Percentiles rank a stretch among this genome's conserved stretches.
These are phyloP conservation scores for Xenops minutus DNA, from an alignment of 2,797 vertebrate species.

Conservation along the genomic window DNA sequence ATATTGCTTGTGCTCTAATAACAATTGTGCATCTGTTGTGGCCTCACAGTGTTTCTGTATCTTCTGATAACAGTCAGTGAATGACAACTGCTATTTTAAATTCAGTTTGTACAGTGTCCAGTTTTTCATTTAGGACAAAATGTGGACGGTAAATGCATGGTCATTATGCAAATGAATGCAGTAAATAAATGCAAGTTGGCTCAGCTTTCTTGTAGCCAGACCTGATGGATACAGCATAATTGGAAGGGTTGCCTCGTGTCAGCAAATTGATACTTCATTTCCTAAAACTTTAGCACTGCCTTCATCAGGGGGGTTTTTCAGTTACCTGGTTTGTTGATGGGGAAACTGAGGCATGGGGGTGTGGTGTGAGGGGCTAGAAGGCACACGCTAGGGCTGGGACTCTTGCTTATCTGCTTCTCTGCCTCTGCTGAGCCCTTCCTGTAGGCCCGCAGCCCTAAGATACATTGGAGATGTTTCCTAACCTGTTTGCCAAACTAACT, in stretches of 20 bases:
- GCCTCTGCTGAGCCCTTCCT: not conserved
- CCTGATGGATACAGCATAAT: not conserved
- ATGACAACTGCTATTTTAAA: not conserved
- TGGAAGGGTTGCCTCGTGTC: not conserved
- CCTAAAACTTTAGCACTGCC: not conserved
- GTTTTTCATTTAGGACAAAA: not conserved
- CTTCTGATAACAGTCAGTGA: not conserved
- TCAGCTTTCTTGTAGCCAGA: not conserved
- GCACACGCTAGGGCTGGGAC: not conserved
- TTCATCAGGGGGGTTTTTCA: not conserved
- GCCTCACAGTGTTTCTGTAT: not conserved
- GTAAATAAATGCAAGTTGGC: not conserved
- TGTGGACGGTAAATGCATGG: not conserved
- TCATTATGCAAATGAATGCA: not conserved
- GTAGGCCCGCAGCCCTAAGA: not conserved
- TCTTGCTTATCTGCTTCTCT: not conserved
- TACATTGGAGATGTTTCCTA: not conserved
- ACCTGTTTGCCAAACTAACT: not conserved
- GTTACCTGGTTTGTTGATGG: not conserved
- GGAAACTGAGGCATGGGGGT: not conserved
- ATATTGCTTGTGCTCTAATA: not conserved
- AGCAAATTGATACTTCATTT: not conserved
- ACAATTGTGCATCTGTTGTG: not conserved
- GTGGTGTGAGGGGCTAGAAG: rapidly evolving
- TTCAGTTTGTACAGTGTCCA: not conserved